Evolutionary conservation across 2,113 vertebrate genomes (phyloP), one percentile per base, ranked within the genome.

Genomic region (Rhegmatorhina hoffmannsi): DNA sequence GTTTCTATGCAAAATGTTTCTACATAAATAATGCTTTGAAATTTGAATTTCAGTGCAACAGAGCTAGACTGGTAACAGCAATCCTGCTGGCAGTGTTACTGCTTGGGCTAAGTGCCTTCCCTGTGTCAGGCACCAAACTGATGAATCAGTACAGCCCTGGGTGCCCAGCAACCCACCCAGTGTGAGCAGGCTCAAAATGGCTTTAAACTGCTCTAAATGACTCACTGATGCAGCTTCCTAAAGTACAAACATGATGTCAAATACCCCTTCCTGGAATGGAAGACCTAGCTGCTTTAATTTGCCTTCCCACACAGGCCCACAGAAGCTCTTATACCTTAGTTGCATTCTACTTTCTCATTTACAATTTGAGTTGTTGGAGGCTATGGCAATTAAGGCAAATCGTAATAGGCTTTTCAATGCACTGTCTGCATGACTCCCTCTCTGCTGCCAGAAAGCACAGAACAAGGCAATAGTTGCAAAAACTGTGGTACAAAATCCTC

Each of bases 81-180:
- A 33, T 17, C 18, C 7, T 2, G 19, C 49, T 29, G 26, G 15
- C 2, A 3, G 9, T 53, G 31, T 50, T 56, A 44, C 49, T 13
- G 33, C 10, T 49, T 0, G 0, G 25, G 12, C 43, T 80, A 31
- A 79, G 26, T 28, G 17, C 26, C 13, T 9, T 2, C 1, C 11
- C 13, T 31, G 5, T 14, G 24, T 44, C 8, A 50, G 9, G 4
- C 24, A 70, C 31, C 23, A 49, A 66, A 29, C 9, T 60, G 44
- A 59, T 40, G 17, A 53, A 52, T 56, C 59, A 63, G 49, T 9
- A 28, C 21, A 19, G 17, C 13, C 52, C n/a, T 1, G 6, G 33
- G 66, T 0, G 3, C 11, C 6, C 40, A 79, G 20, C 5, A 69
- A 3, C 3, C 7, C 0, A 0, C 9, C 4, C 2, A 4, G 7